A percentile compares a stretch with the other conserved stretches of the same genome.
phyloP scores from a whole-genome alignment of 2,888 invertebrate genomes.

The Drosophila paramelanica region DNA sequence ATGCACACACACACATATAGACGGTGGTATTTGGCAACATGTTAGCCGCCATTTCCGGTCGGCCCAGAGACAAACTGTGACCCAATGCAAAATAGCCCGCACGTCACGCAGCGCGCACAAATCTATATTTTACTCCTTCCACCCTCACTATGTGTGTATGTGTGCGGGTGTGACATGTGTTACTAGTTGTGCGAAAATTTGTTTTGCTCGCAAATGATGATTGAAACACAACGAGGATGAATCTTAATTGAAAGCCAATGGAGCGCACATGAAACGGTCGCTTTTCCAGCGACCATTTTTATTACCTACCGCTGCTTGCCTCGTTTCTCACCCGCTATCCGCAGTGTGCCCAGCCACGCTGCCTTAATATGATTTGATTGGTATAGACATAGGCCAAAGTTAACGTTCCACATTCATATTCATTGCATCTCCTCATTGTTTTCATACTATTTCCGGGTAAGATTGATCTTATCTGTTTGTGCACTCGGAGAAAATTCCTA shows the following conservation, averaged over 20 bases:
- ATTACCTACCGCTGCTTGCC: background rate
- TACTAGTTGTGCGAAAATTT: conserved; percentile 53
- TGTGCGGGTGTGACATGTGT: conserved; percentile 26
- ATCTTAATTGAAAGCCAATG: conserved; percentile 61
- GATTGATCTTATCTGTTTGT: background rate
- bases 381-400: background rate
- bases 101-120: conserved; percentile 42
- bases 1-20: background rate
- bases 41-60: conserved; percentile 57
- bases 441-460: background rate
- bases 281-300: conserved; percentile 7
- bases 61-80: conserved; percentile 35
- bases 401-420: conserved; percentile 4
- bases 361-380: conserved; percentile 14
- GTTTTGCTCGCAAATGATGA: conserved; percentile 58
- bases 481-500: background rate
- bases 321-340: background rate
- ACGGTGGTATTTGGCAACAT: conserved; percentile 63
- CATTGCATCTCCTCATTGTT: background rate
- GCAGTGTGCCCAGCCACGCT: background rate
- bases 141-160: background rate
- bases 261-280: conserved; percentile 18
- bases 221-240: conserved; percentile 53
- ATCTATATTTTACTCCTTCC: conserved; percentile 42
- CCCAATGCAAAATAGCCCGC: conserved; percentile 24